A percentile compares a stretch with the other conserved stretches of the same genome.
These are phyloP conservation scores for Pomacea maculata DNA, from an alignment of 1,140 invertebrate genomes.

Conservation along the genomic window DNA sequence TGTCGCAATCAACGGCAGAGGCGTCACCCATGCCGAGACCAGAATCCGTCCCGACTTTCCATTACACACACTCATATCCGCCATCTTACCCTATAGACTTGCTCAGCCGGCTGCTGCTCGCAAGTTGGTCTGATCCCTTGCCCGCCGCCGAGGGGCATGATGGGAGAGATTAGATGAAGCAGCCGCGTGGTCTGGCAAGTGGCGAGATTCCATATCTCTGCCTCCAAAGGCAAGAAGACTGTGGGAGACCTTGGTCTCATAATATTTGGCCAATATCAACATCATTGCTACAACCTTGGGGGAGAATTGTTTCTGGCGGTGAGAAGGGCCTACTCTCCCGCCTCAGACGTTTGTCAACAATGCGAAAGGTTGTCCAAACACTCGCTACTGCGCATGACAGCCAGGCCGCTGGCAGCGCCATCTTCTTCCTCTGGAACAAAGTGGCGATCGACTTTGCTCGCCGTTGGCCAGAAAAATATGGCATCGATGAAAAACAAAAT, in stretches of 20 bases:
- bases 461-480: not conserved
- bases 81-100: too few relatives aligned
- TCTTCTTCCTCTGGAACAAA: slow-evolving; percentile 1
- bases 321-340: slow-evolving; percentile 7
- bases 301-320: slow-evolving; percentile 11
- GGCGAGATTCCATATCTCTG: too few relatives aligned
- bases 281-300: slow-evolving; percentile 10
- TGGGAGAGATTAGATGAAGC: too few relatives aligned
- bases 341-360: slow-evolving; percentile 26
- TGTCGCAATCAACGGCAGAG: too few relatives aligned
- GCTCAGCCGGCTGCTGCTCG: too few relatives aligned
- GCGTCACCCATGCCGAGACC: too few relatives aligned
- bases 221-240: not conserved
- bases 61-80: too few relatives aligned
- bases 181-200: too few relatives aligned
- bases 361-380: slow-evolving; percentile 27
- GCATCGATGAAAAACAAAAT: too few relatives aligned
- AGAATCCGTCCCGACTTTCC: too few relatives aligned
- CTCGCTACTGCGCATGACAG: slow-evolving; percentile 23
- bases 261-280: slow-evolving; percentile 27
- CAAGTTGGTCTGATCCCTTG: too few relatives aligned
- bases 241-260: slow-evolving; percentile 17
- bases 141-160: too few relatives aligned
- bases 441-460: slow-evolving; percentile 7
- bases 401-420: slow-evolving; percentile 19